These are phyloP conservation scores for Sinocyclocheilus rhinocerous DNA, from an alignment of 2,113 vertebrate species.

Conservation along the genomic window DNA sequence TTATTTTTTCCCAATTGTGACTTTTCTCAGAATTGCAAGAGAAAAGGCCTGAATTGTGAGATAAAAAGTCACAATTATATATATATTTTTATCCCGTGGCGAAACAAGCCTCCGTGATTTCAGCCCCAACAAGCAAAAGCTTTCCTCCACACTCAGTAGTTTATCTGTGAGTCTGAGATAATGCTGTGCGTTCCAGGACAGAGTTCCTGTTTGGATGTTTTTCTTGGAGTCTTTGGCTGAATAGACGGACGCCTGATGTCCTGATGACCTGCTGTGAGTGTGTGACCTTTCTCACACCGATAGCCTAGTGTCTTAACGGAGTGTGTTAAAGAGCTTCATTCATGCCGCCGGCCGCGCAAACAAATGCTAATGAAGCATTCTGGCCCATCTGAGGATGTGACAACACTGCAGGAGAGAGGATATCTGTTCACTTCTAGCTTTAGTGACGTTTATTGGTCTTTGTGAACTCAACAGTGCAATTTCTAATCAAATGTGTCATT, in stretches of 20 bases:
- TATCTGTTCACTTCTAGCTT: background rate
- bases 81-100: no score
- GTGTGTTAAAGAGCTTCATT: slow-evolving; percentile 18
- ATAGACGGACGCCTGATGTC: background rate
- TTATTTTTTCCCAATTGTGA: no score
- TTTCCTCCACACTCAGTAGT: background rate
- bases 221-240: background rate
- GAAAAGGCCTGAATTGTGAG: no score
- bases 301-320: slow-evolving; percentile 14
- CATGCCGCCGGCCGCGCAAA: background rate
- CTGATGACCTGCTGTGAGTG: background rate
- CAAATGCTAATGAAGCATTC: background rate
- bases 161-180: background rate
- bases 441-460: background rate
- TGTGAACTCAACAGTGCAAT: background rate
- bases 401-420: background rate
- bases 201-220: background rate
- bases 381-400: background rate
- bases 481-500: background rate
- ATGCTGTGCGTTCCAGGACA: background rate
- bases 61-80: no score
- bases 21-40: no score
- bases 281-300: slow-evolving; percentile 15
- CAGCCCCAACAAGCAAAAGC: background rate
- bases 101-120: no score